Evolutionary conservation across 1,140 invertebrate genomes (phyloP), one percentile per base, ranked within the genome.

Genomic region (Tetragnatha versicolor): DNA sequence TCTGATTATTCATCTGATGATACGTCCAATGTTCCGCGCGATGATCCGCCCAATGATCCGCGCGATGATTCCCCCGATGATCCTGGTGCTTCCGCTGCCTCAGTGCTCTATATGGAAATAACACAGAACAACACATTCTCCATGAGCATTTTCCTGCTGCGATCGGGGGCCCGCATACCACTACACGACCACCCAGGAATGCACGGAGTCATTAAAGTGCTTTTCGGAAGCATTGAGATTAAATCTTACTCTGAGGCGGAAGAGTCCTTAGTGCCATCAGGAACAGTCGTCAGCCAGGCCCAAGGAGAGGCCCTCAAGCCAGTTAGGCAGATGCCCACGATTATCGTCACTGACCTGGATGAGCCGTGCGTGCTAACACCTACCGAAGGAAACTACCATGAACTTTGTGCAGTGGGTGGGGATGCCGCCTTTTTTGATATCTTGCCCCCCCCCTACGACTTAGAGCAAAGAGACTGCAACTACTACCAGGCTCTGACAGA

Each of bases 151-250:
- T 97, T 98, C 85, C 90, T 96, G 22, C 84, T 98, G 9, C 91
- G 91, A 85, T 88, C 89, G 31, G 91, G 91, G 27, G 90, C 90
- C 77, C 90, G 89, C 79, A 89, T 97, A 86, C 95, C 95, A 0
- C 86, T 97, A 49, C 95, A 98, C 82, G 93, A 96, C 85, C 96
- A 98, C 86, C 95, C 95, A 22, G 89, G 91, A 63, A 98, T 98
- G 95, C 89, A 93, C 86, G 96, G 95, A 5, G 86, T 97, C 7
- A 86, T 96, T 31, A 96, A 87, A 89, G 93, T 95, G 35, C 88
- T 95, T 61, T 87, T 88, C 80, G 93, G 93, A 1, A 89, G 88
- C 60, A 84, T 94, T 2, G 88, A 87, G 75, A 88, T 95, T 12
- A 88, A 89, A 80, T 92, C 90, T 82, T 94, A 84, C 80, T 85